phyloP scores from a whole-genome alignment of 2,888 invertebrate genomes.

The Tipula vernalis region DNA sequence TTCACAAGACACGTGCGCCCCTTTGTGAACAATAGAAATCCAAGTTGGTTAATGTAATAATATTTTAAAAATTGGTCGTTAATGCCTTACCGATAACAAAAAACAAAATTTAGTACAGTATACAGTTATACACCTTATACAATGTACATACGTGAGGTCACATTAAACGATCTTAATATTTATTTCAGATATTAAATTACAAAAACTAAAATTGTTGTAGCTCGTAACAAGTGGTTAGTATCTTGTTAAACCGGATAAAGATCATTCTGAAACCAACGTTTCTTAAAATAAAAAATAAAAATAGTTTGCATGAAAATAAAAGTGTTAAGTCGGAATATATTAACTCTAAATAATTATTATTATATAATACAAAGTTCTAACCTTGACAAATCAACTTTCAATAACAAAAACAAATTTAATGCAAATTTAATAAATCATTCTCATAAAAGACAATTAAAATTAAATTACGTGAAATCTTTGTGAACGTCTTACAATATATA shows the following conservation, averaged over 20 bases:
- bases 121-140: not conserved
- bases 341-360: not conserved
- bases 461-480: not conserved
- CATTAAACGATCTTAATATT: not conserved
- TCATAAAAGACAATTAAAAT: not conserved
- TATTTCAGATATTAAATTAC: not conserved
- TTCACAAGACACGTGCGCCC: not conserved
- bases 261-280: not conserved
- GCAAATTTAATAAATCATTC: not conserved
- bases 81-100: no score
- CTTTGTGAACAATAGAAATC: not conserved
- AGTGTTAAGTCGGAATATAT: not conserved
- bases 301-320: not conserved
- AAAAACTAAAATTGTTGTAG: not conserved
- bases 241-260: not conserved
- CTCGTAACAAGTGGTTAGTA: not conserved
- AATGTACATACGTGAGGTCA: not conserved
- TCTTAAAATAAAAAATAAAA: not conserved
- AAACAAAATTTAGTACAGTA: not conserved
- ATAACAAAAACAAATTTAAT: not conserved
- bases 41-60: not conserved
- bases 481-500: not conserved
- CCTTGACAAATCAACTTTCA: slow-evolving; percentile 4
- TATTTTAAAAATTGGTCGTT: no score
- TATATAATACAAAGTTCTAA: not conserved